Evolutionary conservation across 1,140 invertebrate genomes (phyloP).

Genomic region (Drosophila ironensis): DNA sequence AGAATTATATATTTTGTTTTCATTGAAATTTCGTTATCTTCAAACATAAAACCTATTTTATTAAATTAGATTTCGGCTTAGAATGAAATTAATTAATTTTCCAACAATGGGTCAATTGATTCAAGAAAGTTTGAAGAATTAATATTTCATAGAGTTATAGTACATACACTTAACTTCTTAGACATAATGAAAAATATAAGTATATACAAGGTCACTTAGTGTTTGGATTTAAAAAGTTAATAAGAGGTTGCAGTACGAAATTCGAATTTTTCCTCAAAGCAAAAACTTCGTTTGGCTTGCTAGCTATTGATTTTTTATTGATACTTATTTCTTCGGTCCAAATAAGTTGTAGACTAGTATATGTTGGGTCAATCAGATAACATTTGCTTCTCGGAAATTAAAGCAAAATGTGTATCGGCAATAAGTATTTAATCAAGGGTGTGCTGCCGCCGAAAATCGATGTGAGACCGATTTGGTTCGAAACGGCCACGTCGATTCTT

Average conservation of each 20-base stretch:
- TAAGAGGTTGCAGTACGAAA: slow-evolving; percentile 52
- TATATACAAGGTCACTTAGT: background rate
- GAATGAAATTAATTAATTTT: too few relatives aligned
- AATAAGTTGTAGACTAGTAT: background rate
- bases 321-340: slow-evolving; percentile 19
- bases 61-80: too few relatives aligned
- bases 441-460: slow-evolving; percentile 8
- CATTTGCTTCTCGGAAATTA: slow-evolving; percentile 60
- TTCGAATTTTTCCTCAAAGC: slow-evolving; percentile 53
- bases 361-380: slow-evolving; percentile 58
- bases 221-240: slow-evolving; percentile 43
- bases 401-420: slow-evolving; percentile 59
- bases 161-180: slow-evolving; percentile 5
- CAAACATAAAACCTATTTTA: too few relatives aligned
- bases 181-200: too few relatives aligned
- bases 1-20: too few relatives aligned
- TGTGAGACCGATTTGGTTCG: background rate
- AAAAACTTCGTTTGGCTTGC: slow-evolving; percentile 58
- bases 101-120: too few relatives aligned
- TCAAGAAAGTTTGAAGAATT: too few relatives aligned
- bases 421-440: slow-evolving; percentile 11
- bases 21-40: too few relatives aligned
- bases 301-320: slow-evolving; percentile 63
- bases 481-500: slow-evolving; percentile 6
- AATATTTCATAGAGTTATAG: too few relatives aligned